Conservation (phyloP, 2,113 vertebrate species). For the Alces alces region DNA sequence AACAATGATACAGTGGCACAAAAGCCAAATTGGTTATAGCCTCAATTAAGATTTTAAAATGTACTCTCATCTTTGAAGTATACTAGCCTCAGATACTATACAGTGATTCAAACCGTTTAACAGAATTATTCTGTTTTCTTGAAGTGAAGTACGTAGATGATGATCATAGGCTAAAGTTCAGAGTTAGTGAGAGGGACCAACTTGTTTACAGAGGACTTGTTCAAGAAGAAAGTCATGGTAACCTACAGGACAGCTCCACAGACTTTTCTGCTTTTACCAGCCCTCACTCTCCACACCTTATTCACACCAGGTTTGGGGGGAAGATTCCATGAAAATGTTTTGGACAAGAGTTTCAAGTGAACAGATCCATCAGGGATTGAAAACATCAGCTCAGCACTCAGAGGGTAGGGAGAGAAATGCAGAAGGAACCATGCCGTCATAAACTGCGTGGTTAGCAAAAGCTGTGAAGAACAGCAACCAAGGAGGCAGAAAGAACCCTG, state of each 20-base stretch:
- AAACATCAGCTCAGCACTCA: not conserved
- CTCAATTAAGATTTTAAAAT: not conserved
- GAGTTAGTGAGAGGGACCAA: not conserved
- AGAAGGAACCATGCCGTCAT: not conserved
- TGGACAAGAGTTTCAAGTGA: not conserved
- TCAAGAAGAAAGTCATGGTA: not conserved
- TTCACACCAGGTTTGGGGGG: not conserved
- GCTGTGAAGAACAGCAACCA: not conserved
- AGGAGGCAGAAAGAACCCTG: not conserved
- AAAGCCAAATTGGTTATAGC: not conserved
- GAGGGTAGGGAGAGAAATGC: not conserved
- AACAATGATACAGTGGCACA: not conserved
- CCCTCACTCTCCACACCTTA: not conserved
- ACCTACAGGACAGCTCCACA: not conserved
- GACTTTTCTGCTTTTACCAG: not conserved
- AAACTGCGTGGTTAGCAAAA: not conserved
- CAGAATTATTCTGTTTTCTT: not conserved
- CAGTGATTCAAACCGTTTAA: not conserved
- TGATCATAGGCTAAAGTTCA: not conserved
- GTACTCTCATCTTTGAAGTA: not conserved
- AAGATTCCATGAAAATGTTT: not conserved
- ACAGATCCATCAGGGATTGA: not conserved
- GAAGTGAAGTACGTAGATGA: not conserved
- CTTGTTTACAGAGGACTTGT: not conserved
- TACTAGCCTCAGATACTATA: not conserved